A percentile compares a stretch with the other conserved stretches of the same genome.
These are phyloP conservation scores for Frankliniella fusca DNA, from an alignment of 2,888 invertebrate species.

Conservation along the genomic window DNA sequence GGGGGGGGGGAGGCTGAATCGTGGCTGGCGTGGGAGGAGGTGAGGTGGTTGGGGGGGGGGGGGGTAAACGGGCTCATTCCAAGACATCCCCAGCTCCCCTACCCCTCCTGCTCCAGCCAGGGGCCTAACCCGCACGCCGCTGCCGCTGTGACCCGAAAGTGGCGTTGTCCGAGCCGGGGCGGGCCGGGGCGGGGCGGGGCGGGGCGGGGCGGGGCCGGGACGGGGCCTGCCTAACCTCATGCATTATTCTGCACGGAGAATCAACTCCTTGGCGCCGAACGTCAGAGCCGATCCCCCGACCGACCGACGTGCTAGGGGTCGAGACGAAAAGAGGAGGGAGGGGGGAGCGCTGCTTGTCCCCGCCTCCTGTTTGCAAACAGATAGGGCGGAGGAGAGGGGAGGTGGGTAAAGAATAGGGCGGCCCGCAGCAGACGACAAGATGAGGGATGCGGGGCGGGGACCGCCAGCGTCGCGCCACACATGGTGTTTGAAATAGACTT, in stretches of 20 bases:
- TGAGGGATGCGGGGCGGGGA: neutral
- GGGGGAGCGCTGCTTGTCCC: neutral
- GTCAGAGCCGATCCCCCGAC: neutral
- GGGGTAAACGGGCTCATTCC: too few relatives aligned
- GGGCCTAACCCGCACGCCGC: neutral
- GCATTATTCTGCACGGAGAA: conserved; percentile 21
- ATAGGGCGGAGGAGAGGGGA: neutral
- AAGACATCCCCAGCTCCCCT: too few relatives aligned
- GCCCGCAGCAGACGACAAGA: neutral
- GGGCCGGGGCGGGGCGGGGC: neutral
- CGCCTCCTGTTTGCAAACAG: conserved; percentile 16
- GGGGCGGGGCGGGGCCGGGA: neutral
- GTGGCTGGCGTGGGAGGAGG: too few relatives aligned
- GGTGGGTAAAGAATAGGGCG: too few relatives aligned
- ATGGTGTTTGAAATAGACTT: too few relatives aligned
- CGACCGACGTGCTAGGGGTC: neutral
- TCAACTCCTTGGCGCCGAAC: conserved; percentile 15
- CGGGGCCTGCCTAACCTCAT: conserved; percentile 2
- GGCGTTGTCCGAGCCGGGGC: conserved; percentile 7
- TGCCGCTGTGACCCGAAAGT: conserved; percentile 2
- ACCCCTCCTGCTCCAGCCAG: too few relatives aligned
- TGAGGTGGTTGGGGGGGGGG: too few relatives aligned
- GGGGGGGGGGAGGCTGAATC: too few relatives aligned
- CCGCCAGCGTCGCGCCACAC: neutral
- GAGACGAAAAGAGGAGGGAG: neutral